Evolutionary conservation across 2,888 invertebrate genomes (phyloP).

Genomic region (Eudemis profundana): DNA sequence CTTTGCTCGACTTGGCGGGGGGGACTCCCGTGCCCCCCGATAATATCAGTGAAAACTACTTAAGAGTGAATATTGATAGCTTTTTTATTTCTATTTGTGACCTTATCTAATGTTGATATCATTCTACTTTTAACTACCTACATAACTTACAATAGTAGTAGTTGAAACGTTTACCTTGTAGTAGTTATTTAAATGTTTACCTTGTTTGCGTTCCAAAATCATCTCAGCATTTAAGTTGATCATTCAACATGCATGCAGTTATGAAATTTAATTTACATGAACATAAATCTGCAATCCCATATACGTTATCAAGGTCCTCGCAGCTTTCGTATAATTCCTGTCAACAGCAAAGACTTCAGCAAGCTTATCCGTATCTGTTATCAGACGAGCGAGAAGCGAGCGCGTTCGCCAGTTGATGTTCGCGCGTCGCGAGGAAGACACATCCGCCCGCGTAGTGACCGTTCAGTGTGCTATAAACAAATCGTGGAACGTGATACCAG

Average conservation of each 20-base stretch:
- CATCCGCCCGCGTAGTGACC: constrained; percentile 72
- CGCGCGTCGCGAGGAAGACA: constrained; percentile 80
- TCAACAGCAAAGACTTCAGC: constrained; percentile 58
- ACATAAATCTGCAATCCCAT: constrained; percentile 30
- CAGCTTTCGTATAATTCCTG: constrained; percentile 50
- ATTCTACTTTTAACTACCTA: no score
- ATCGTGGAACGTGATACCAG: constrained; percentile 52
- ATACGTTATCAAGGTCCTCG: constrained; percentile 18
- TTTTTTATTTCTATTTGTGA: no score
- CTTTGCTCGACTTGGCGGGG: no score
- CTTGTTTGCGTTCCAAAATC: no score
- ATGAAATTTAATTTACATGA: not conserved
- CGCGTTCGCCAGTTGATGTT: constrained; percentile 78
- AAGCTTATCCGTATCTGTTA: constrained; percentile 77
- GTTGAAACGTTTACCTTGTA: no score
- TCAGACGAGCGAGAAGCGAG: constrained; percentile 67
- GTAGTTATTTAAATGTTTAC: no score
- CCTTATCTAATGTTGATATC: no score
- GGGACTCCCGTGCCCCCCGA: no score
- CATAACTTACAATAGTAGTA: no score
- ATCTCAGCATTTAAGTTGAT: no score
- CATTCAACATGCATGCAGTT: not conserved
- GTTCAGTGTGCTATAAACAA: constrained; percentile 63
- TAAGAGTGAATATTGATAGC: no score
- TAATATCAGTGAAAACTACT: no score